Conservation (phyloP, 2,113 vertebrate species). For the Globicephala melas region DNA sequence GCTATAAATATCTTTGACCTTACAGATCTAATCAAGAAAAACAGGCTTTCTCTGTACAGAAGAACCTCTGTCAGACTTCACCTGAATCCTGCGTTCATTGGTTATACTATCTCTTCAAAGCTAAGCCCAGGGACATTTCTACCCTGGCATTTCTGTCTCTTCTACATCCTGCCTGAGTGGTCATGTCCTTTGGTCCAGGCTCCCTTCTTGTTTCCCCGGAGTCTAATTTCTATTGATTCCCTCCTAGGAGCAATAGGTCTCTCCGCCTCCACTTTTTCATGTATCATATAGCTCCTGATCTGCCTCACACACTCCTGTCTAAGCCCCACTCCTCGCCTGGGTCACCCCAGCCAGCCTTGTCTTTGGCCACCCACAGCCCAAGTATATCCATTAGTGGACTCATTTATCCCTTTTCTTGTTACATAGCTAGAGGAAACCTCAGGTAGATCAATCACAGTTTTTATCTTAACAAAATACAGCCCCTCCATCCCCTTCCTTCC, state of each 20-base stretch:
- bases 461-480: not conserved
- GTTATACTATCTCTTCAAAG: not conserved
- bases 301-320: not conserved
- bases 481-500: not conserved
- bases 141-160: not conserved
- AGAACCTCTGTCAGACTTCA: not conserved
- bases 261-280: not conserved
- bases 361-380: not conserved
- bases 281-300: not conserved
- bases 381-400: not conserved
- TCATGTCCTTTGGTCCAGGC: not conserved
- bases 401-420: slow-evolving; percentile 28
- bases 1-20: not conserved
- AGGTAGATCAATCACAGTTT: not conserved
- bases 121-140: not conserved
- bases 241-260: not conserved
- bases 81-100: not conserved
- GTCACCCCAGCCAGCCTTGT: not conserved
- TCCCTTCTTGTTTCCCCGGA: not conserved
- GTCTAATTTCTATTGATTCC: not conserved
- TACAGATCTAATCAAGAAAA: not conserved
- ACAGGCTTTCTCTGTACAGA: not conserved
- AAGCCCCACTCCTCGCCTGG: not conserved
- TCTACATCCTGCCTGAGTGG: not conserved
- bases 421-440: not conserved